phyloP scores from a whole-genome alignment of 2,888 invertebrate genomes.

The Pecten maximus region DNA sequence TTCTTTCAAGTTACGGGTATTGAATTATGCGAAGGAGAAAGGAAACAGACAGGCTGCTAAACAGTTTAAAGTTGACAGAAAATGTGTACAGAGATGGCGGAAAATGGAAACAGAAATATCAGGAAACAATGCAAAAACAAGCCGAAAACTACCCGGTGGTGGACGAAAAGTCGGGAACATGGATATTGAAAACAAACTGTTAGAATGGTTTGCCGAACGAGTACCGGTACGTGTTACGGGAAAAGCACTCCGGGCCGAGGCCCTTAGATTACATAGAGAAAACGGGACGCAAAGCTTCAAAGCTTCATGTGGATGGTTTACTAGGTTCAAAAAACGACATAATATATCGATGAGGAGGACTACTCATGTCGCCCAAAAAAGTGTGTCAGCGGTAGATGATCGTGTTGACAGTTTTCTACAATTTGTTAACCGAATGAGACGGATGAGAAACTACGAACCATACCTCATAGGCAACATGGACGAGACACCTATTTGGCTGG shows the following conservation, averaged over 20 bases:
- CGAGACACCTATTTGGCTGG: conserved; percentile 48
- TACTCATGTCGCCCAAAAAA: conserved; percentile 2
- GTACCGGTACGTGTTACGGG: conserved; percentile 85
- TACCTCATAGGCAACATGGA: conserved; percentile 48
- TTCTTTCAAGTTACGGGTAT: too few species aligned
- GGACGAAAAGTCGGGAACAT: neutral
- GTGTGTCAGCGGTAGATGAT: conserved; percentile 5
- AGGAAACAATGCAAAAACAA: neutral
- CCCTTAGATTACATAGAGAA: conserved; percentile 7
- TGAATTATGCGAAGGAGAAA: too few species aligned
- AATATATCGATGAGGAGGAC: neutral
- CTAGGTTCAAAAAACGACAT: neutral
- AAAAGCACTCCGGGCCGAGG: conserved; percentile 8
- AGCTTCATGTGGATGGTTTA: conserved; percentile 35
- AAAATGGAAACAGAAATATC: neutral
- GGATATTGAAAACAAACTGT: neutral
- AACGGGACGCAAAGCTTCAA: conserved; percentile 21
- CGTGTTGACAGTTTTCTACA: conserved; percentile 20
- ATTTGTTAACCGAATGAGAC: conserved; percentile 35
- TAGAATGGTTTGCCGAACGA: conserved; percentile 84
- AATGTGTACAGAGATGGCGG: too few species aligned
- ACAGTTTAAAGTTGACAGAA: too few species aligned
- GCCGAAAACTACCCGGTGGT: neutral
- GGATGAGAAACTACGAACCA: neutral
- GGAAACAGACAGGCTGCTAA: too few species aligned